phyloP scores from a whole-genome alignment of 1,140 invertebrate species.

The Drosophila leontia region DNA sequence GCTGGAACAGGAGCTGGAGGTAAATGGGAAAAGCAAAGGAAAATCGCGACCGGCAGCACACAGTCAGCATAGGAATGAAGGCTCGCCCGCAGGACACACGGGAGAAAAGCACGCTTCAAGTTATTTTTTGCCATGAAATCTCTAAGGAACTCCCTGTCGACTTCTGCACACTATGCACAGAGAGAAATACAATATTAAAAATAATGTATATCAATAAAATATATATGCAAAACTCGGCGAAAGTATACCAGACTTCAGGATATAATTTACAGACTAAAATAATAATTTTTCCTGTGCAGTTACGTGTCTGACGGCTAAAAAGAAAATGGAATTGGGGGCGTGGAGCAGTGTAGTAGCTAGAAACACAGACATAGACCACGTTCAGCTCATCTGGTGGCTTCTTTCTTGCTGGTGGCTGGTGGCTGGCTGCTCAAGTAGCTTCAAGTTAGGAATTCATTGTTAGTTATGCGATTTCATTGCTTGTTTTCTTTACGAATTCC shows the following conservation, averaged over 20 bases:
- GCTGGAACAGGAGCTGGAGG: neutral
- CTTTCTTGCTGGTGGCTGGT: slow-evolving; percentile 34
- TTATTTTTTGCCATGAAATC: slow-evolving; percentile 72
- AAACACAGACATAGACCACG: slow-evolving; percentile 64
- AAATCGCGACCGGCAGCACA: slow-evolving; percentile 70
- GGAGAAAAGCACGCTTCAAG: slow-evolving; percentile 56
- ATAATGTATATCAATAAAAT: too few relatives aligned
- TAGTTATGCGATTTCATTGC: slow-evolving; percentile 84
- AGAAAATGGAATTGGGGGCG: neutral
- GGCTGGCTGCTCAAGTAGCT: slow-evolving; percentile 76
- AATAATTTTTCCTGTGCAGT: slow-evolving; percentile 35
- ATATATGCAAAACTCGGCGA: neutral
- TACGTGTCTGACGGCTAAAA: slow-evolving; percentile 33
- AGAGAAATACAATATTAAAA: neutral
- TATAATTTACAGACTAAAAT: neutral
- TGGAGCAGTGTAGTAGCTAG: slow-evolving; percentile 4
- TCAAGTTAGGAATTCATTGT: slow-evolving; percentile 82
- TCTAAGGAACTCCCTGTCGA: slow-evolving; percentile 63
- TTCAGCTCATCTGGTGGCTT: slow-evolving; percentile 60
- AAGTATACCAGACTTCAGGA: neutral
- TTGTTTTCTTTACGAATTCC: slow-evolving; percentile 82
- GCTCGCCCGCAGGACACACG: slow-evolving; percentile 35
- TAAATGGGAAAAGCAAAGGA: slow-evolving; percentile 32
- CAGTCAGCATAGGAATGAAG: slow-evolving; percentile 77
- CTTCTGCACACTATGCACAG: slow-evolving; percentile 31